Evolutionary conservation across 2,888 invertebrate genomes (phyloP), one percentile per base, ranked within the genome.

Genomic region (Pyralis farinalis): DNA sequence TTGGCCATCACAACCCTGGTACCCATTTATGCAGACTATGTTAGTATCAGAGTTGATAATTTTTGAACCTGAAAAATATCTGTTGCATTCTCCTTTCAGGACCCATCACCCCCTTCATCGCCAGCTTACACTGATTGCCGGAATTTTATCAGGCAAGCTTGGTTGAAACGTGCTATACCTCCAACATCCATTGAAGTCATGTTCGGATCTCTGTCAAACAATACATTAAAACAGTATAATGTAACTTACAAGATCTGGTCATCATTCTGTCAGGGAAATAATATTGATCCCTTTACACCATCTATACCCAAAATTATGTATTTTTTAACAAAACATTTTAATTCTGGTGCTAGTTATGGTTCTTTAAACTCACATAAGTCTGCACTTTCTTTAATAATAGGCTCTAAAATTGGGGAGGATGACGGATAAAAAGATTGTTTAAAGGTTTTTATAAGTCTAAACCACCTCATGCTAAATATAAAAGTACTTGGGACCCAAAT

Each of bases 401-500:
- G 25, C n/a, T 2, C 7, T 25, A n/a, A 7, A 7, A 25, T 25
- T 5, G 25, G 25, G 7, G 1, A 7, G 2, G 25, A 25, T 25
- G 25, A 25, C 7, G 25, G 7, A 7, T 25, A 1, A 25, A 25
- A 7, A 3, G 25, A 4, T n/a, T 25, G 1, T 1, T 25, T 2
- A 25, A 25, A 25, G 25, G 25, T 8, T 3, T 25, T 2, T 25
- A 5, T 25, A 25, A 7, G 7, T 2, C n/a, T 8, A 25, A 25
- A 25, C 25, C 25, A 2, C 7, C 8, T 25, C 1, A 1, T 1
- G 5, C 25, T 2, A 25, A 25, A 25, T 25, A 25, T n/a, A 31
- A 35, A 7, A 31, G 29, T 21, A 6, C 43, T 6, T 47, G 41
- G 43, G 41, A 43, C 9, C 43, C 41, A 9, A 10, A 41, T 12